These are phyloP conservation scores for Scarus forsteni DNA, from an alignment of 2,797 vertebrate genomes.

Conservation along the genomic window DNA sequence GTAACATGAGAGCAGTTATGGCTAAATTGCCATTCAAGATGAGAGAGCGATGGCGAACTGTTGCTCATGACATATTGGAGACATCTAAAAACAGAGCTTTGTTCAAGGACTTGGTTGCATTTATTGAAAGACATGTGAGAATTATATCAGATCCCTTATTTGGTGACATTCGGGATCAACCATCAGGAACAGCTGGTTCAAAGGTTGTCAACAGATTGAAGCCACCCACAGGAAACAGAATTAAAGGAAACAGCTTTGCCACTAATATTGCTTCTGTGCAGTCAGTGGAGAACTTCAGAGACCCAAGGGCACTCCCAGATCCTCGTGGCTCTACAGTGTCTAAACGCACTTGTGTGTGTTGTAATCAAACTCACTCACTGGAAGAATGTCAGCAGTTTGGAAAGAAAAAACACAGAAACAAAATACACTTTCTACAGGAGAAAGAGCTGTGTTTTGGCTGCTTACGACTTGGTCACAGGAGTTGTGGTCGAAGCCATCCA, in stretches of 20 bases:
- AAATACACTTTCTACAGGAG: too few species aligned
- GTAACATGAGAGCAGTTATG: background rate
- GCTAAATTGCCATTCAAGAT: background rate
- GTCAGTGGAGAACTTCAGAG: background rate
- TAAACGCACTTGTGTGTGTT: background rate
- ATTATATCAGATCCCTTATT: too few species aligned
- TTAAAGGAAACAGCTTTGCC: background rate
- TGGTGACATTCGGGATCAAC: background rate
- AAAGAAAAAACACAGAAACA: too few species aligned
- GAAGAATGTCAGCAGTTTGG: too few species aligned
- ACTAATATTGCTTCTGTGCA: background rate
- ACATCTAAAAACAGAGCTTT: background rate
- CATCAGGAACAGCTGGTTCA: too few species aligned
- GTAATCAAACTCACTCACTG: too few species aligned
- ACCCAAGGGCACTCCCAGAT: background rate
- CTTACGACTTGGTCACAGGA: too few species aligned
- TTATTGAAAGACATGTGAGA: background rate
- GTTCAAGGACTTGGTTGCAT: background rate
- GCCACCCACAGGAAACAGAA: background rate
- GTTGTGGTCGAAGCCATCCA: too few species aligned
- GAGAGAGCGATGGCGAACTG: background rate
- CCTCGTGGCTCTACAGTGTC: background rate
- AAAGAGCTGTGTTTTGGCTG: too few species aligned
- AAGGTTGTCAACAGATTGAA: background rate
- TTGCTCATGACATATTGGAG: background rate